phyloP scores from a whole-genome alignment of 2,888 invertebrate species.

The Stenoptilia bipunctidactyla region DNA sequence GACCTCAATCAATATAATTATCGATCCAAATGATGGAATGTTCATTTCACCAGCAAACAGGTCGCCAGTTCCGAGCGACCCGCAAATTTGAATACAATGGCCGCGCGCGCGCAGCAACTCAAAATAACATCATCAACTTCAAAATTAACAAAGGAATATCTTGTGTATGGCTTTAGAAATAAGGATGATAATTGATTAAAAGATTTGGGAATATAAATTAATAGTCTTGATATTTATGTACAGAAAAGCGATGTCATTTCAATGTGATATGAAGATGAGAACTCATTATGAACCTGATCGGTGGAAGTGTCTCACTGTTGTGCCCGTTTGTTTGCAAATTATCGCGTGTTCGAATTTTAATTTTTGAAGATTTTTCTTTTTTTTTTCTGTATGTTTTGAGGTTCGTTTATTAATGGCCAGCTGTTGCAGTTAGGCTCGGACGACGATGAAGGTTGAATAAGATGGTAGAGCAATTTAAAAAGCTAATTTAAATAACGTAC shows the following conservation, averaged over 20 bases:
- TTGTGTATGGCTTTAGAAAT: too few species aligned
- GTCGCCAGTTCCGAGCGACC: background rate
- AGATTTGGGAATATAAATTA: background rate
- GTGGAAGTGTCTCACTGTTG: background rate
- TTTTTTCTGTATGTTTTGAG: too few species aligned
- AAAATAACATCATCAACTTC: too few species aligned
- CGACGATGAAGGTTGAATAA: too few species aligned
- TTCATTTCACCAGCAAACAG: background rate
- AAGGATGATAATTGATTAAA: background rate
- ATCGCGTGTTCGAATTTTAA: too few species aligned
- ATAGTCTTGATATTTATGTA: background rate
- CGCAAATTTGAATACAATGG: constrained; percentile 1
- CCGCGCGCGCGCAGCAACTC: background rate
- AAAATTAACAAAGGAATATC: too few species aligned
- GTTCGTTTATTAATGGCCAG: too few species aligned
- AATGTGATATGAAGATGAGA: background rate
- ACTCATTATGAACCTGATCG: background rate
- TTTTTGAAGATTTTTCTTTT: too few species aligned
- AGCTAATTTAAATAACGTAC: too few species aligned
- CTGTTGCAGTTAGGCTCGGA: too few species aligned
- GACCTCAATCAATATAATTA: background rate
- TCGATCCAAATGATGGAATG: background rate
- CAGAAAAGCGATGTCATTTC: background rate
- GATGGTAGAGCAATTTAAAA: too few species aligned
- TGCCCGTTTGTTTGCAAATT: background rate